Conservation (phyloP, 2,113 vertebrate genomes). For the Microtus richardsoni region DNA sequence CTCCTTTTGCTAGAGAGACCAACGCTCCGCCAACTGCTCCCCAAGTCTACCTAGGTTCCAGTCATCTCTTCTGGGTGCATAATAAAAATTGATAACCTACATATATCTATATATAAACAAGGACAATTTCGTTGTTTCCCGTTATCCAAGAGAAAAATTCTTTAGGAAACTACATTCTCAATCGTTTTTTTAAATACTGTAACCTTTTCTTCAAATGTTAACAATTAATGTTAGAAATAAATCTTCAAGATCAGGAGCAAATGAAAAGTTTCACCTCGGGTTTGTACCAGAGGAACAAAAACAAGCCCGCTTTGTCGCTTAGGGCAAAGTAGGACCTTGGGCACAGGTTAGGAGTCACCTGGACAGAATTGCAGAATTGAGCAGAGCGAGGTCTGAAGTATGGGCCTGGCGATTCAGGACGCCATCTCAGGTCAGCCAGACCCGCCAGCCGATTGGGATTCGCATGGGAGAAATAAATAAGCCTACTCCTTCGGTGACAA, state of each 20-base stretch:
- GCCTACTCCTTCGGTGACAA: conserved; percentile 8
- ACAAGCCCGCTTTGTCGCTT: not conserved
- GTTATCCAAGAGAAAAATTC: conserved; percentile 12
- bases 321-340: not conserved
- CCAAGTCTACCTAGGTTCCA: not conserved
- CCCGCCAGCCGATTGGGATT: not conserved
- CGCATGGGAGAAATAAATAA: conserved; percentile 1
- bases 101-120: conserved; percentile 3
- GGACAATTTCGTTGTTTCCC: conserved; percentile 52
- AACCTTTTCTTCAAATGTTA: conserved; percentile 37
- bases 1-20: conserved; percentile 44
- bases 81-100: conserved; percentile 56
- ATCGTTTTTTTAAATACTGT: conserved; percentile 59
- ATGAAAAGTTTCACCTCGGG: conserved; percentile 66
- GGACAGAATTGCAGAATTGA: not conserved
- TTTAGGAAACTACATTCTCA: conserved; percentile 66
- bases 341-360: not conserved
- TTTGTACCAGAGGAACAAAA: conserved; percentile 69
- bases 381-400: not conserved
- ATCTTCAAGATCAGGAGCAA: conserved; percentile 51
- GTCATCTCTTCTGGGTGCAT: not conserved
- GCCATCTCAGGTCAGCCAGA: not conserved
- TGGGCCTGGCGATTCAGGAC: not conserved
- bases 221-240: conserved; percentile 61
- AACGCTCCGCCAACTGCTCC: not conserved